These are phyloP conservation scores for Metopia argyrocephala DNA, from an alignment of 2,888 invertebrate genomes.

Conservation along the genomic window DNA sequence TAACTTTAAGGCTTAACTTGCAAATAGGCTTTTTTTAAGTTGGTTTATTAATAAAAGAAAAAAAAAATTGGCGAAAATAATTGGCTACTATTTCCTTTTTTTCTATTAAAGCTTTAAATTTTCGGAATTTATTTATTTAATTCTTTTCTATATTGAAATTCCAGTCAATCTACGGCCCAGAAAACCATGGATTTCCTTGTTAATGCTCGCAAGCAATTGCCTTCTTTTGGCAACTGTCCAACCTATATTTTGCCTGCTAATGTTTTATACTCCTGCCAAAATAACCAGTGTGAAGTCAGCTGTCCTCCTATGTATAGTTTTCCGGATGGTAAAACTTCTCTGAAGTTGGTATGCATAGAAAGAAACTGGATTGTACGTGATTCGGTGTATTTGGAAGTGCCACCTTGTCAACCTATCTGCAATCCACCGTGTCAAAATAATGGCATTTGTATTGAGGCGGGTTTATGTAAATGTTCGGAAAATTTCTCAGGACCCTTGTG, in stretches of 20 bases:
- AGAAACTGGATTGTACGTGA: constrained; percentile 74
- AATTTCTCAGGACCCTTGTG: constrained; percentile 87
- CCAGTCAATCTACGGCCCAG: constrained; percentile 39
- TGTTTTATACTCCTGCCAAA: constrained; percentile 69
- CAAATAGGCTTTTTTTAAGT: neutral
- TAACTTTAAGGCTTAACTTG: neutral
- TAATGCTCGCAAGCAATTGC: constrained; percentile 68
- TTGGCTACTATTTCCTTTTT: neutral
- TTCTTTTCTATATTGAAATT: neutral
- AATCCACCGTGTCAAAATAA: constrained; percentile 87
- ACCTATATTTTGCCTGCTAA: constrained; percentile 70
- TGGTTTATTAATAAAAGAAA: neutral
- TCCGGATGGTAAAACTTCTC: constrained; percentile 66
- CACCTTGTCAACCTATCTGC: constrained; percentile 86
- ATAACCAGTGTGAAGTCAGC: constrained; percentile 71
- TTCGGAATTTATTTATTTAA: neutral
- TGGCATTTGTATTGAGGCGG: constrained; percentile 87
- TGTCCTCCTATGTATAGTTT: constrained; percentile 72
- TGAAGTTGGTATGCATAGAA: constrained; percentile 72
- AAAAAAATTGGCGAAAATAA: neutral
- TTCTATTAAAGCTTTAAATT: too few species aligned
- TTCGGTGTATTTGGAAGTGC: constrained; percentile 77
- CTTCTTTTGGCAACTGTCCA: constrained; percentile 68
- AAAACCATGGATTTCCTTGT: constrained; percentile 68
- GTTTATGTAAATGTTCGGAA: constrained; percentile 87